These are phyloP conservation scores for Polyploca ridens DNA, from an alignment of 2,888 invertebrate genomes.

Conservation along the genomic window DNA sequence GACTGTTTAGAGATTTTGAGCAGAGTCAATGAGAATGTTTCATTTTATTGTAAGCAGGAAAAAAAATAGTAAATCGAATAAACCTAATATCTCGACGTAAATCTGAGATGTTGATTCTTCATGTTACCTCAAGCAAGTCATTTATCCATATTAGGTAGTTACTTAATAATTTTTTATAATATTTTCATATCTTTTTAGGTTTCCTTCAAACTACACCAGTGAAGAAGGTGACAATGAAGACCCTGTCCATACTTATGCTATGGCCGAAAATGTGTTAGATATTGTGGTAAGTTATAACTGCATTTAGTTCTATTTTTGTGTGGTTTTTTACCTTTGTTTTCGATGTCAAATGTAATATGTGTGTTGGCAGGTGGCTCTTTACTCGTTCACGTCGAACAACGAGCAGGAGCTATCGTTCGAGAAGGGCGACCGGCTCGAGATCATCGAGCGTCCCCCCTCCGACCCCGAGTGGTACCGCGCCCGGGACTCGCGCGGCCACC, in stretches of 20 bases:
- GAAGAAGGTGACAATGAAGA: conserved; percentile 95
- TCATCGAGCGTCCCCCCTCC: conserved; percentile 97
- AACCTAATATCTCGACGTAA: too few relatives aligned
- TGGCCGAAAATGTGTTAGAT: conserved; percentile 97
- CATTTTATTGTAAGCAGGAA: too few relatives aligned
- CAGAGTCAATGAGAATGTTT: too few relatives aligned
- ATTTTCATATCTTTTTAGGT: conserved; percentile 86
- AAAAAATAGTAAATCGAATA: too few relatives aligned
- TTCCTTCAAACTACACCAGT: conserved; percentile 99
- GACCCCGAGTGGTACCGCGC: conserved; percentile 99
- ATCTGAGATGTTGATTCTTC: too few relatives aligned
- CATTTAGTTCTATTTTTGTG: not conserved
- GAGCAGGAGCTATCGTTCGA: conserved; percentile 98
- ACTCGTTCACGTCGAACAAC: conserved; percentile 96
- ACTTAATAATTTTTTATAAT: too few relatives aligned
- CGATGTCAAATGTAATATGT: not conserved
- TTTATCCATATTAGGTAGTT: too few relatives aligned
- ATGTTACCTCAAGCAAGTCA: too few relatives aligned
- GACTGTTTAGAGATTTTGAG: too few relatives aligned
- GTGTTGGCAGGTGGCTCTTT: conserved; percentile 89
- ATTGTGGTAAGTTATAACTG: conserved; percentile 87
- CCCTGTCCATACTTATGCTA: conserved; percentile 95
- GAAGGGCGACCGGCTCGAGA: conserved; percentile 98
- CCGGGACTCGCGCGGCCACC: conserved; percentile 95
- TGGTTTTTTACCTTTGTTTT: not conserved